Conservation (phyloP, 2,888 invertebrate genomes). For the Ethmia dodecea region DNA sequence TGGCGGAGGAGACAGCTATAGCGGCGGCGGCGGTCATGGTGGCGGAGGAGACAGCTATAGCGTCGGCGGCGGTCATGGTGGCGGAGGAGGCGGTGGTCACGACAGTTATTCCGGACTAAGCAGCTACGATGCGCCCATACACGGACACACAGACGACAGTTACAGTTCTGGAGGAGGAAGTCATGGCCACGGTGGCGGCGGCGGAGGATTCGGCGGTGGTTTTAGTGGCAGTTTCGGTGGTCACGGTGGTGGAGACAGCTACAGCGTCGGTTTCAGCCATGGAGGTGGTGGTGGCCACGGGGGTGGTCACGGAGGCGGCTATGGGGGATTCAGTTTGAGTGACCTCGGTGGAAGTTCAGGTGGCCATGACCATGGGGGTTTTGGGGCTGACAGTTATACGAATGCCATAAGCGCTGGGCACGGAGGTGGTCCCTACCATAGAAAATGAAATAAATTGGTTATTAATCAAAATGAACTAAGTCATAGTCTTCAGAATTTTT, state of each 20-base stretch:
- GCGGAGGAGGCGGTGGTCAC: slow-evolving; percentile 24
- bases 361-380: slow-evolving; percentile 32
- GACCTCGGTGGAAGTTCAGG: slow-evolving; percentile 34
- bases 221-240: slow-evolving; percentile 25
- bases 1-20: slow-evolving; percentile 14
- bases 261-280: slow-evolving; percentile 22
- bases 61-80: slow-evolving; percentile 18
- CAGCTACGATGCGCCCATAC: slow-evolving; percentile 22
- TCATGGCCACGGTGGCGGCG: slow-evolving; percentile 23
- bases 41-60: slow-evolving; percentile 24
- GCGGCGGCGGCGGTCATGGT: slow-evolving; percentile 21
- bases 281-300: slow-evolving; percentile 33
- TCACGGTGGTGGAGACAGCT: slow-evolving; percentile 32
- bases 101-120: slow-evolving; percentile 15
- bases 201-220: slow-evolving; percentile 28
- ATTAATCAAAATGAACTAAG: slow-evolving; percentile 48
- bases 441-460: slow-evolving; percentile 33
- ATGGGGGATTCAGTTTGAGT: slow-evolving; percentile 29
- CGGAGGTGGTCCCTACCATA: slow-evolving; percentile 67
- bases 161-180: slow-evolving; percentile 23
- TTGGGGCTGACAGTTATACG: slow-evolving; percentile 60
- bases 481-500: slow-evolving; percentile 43
- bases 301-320: slow-evolving; percentile 34
- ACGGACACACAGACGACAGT: slow-evolving; percentile 20
- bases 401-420: slow-evolving; percentile 62